Percentiles rank a stretch among this genome's conserved stretches.
These are phyloP conservation scores for Neoarius graeffei DNA, from an alignment of 2,113 vertebrate genomes.

Conservation along the genomic window DNA sequence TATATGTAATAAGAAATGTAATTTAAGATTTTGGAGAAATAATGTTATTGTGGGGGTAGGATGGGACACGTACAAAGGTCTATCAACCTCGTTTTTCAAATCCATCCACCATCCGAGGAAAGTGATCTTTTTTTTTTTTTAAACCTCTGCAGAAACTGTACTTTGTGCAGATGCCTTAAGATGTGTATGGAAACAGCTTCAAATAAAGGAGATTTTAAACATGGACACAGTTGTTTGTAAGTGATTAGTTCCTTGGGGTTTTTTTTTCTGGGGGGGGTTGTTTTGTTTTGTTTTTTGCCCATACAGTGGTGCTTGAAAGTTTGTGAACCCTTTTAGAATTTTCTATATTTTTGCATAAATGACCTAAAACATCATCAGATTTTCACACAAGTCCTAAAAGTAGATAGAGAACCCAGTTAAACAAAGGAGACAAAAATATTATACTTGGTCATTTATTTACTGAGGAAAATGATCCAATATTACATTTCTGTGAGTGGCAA, in stretches of 20 bases:
- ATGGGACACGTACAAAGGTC: slow-evolving; percentile 43
- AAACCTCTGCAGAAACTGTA: slow-evolving; percentile 69
- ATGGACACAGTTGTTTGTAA: slow-evolving; percentile 15
- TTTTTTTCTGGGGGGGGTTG: too few relatives aligned
- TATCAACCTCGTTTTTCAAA: slow-evolving; percentile 61
- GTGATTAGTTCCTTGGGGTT: background rate
- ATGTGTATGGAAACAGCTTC: slow-evolving; percentile 67
- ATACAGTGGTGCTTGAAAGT: too few relatives aligned
- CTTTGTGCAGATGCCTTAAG: slow-evolving; percentile 78
- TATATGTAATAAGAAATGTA: slow-evolving; percentile 54
- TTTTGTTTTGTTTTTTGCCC: too few relatives aligned
- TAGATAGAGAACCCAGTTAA: too few relatives aligned
- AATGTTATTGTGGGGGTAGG: slow-evolving; percentile 14
- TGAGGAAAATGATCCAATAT: too few relatives aligned
- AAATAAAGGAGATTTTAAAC: slow-evolving; percentile 77
- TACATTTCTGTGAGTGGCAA: too few relatives aligned
- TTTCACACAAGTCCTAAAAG: too few relatives aligned
- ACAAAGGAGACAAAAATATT: too few relatives aligned
- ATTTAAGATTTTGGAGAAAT: slow-evolving; percentile 58
- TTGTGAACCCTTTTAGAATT: too few relatives aligned
- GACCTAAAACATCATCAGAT: too few relatives aligned
- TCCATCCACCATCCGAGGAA: slow-evolving; percentile 66
- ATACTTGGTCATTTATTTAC: too few relatives aligned
- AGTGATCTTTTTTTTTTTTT: slow-evolving; percentile 61
- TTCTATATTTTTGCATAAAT: too few relatives aligned